Evolutionary conservation across 1,140 invertebrate species (phyloP).

Genomic region (Temnothorax longispinosus): DNA sequence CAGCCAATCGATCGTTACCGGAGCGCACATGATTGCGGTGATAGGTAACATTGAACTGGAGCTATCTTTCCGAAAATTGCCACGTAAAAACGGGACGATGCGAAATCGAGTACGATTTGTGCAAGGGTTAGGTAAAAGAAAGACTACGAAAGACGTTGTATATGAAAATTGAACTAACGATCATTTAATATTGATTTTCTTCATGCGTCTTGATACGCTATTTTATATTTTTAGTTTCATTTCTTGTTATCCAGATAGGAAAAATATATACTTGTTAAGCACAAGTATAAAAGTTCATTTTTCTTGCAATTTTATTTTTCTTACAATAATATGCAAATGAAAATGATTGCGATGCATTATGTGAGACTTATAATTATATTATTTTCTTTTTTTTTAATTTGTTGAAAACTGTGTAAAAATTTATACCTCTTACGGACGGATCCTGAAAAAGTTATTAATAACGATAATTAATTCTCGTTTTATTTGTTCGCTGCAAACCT

Average conservation of each 20-base stretch:
- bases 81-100: not conserved
- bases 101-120: not conserved
- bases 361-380: not conserved
- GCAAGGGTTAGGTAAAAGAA: not conserved
- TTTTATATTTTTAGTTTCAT: not conserved
- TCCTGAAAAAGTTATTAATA: not conserved
- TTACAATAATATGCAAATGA: not conserved
- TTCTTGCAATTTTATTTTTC: not conserved
- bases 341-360: not conserved
- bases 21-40: constrained; percentile 28
- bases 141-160: not conserved
- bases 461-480: not conserved
- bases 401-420: not conserved
- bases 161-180: not conserved
- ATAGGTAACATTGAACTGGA: not conserved
- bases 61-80: constrained; percentile 15
- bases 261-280: not conserved
- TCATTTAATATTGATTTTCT: not conserved
- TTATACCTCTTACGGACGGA: not conserved
- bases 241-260: not conserved
- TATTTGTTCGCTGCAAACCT: not conserved
- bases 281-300: not conserved
- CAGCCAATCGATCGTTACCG: constrained; percentile 32
- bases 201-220: not conserved
- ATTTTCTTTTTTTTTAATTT: not conserved